Base-by-base conservation (phyloP, 2,888 invertebrate genomes). In the Thera britannica region DNA sequence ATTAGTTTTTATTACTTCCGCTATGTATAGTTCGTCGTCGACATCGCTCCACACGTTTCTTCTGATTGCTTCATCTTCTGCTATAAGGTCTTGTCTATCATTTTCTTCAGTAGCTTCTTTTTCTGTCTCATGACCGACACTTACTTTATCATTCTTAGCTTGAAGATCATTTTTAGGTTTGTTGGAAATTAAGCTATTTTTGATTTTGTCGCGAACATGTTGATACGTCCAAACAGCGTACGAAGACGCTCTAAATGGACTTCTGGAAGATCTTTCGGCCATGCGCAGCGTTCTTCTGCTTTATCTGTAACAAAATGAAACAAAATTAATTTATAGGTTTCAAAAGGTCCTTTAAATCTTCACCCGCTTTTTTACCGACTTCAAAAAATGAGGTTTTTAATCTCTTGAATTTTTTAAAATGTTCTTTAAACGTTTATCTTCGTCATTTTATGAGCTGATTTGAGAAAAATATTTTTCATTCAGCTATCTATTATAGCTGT, bases 21-120 rank as follows among this genome's bases (percentile, higher is more conserved):
- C 90, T 92, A 93, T 92, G 90, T 93, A 93, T 74, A 91, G 88
- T 87, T 93, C 93, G 80, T 93, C 93, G 72, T 93, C 92, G 76
- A 93, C 86, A 78, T 93, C 92, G 74, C 89, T 90, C 93, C 93
- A 93, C 74, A 93, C 93, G 79, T 90, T 89, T 78, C 82, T 90
- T 80, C 89, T 89, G 82, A 92, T 79, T 78, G 86, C 89, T 73
- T 91, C 90, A 83, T 90, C 87, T 63, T 82, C 72, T 78, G 92
- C 90, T 92, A 92, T 90, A 90, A 90, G n/a, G 46, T 38, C 44
- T 62, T 69, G 62, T 66, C 63, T 63, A 63, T 70, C 70, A 81
- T 79, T 77, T 66, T 79, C 75, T 77, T 74, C 71, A 68, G 74
- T 73, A 71, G 71, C 72, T 70, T 72, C 62, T 72, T 75, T 72